These are phyloP conservation scores for Spicauda simplicius DNA, from an alignment of 2,888 invertebrate species.

Conservation along the genomic window DNA sequence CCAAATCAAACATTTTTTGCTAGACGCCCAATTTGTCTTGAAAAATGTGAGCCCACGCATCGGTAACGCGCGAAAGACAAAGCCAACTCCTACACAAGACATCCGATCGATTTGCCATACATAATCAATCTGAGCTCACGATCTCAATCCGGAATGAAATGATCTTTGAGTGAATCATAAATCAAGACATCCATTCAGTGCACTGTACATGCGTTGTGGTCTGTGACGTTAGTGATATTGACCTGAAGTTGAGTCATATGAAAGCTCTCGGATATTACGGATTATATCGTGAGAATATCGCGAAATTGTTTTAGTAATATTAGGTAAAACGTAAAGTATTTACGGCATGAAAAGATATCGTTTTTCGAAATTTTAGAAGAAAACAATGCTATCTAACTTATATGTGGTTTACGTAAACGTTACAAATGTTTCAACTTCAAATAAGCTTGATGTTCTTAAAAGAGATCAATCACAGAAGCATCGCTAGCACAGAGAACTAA, in stretches of 20 bases:
- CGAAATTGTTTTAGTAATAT: background rate
- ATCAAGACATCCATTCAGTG: constrained; percentile 27
- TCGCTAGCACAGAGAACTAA: too few relatives aligned
- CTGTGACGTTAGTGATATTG: constrained; percentile 40
- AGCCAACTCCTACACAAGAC: constrained; percentile 21
- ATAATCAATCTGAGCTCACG: constrained; percentile 13
- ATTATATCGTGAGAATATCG: constrained; percentile 16
- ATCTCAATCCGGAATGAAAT: constrained; percentile 25
- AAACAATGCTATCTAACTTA: too few relatives aligned
- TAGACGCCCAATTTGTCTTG: background rate
- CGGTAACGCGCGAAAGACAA: background rate
- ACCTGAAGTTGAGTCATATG: constrained; percentile 54
- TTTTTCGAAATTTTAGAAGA: too few relatives aligned
- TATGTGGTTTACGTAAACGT: too few relatives aligned
- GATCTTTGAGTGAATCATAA: constrained; percentile 31
- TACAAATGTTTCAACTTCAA: too few relatives aligned
- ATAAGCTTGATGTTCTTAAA: too few relatives aligned
- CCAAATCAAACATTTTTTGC: background rate
- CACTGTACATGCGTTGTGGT: constrained; percentile 28
- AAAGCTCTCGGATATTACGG: constrained; percentile 44
- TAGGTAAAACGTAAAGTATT: too few relatives aligned
- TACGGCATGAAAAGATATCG: too few relatives aligned
- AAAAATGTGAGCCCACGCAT: constrained; percentile 3
- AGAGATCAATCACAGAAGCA: too few relatives aligned
- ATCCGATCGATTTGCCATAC: constrained; percentile 20